Percentiles rank a stretch among this genome's conserved stretches.
Conservation (phyloP, 92 coral and sea anemone genomes). For the Meandrina meandrites region DNA sequence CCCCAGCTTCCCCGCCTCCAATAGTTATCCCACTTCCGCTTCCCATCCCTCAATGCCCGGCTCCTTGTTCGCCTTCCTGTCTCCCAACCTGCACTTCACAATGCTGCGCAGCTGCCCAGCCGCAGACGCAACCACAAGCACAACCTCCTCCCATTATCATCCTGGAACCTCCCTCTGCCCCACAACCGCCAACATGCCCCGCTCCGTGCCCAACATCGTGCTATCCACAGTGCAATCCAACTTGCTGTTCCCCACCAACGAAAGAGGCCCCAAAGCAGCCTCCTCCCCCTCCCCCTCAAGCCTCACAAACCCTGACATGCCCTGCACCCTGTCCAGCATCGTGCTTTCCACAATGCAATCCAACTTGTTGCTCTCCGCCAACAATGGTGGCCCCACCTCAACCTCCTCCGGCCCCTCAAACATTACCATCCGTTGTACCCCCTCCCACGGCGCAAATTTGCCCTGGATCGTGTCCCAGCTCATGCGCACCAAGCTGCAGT, state of each 20-base stretch:
- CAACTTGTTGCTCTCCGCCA: constrained; percentile 27
- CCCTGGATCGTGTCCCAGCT: constrained; percentile 67
- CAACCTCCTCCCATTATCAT: constrained; percentile 43
- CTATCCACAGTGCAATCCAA: constrained; percentile 28
- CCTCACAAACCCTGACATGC: constrained; percentile 14
- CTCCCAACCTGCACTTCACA: constrained; percentile 62
- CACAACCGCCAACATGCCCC: constrained; percentile 25
- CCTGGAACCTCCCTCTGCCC: constrained; percentile 34
- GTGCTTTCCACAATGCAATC: constrained; percentile 42
- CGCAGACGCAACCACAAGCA: constrained; percentile 9
- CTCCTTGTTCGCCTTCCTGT: constrained; percentile 62
- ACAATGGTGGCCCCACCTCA: constrained; percentile 11
- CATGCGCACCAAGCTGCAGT: constrained; percentile 84
- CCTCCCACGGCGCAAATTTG: constrained; percentile 40
- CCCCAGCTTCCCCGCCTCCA: constrained; percentile 24
- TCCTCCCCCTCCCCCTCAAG: constrained; percentile 12
- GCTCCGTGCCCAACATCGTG: constrained; percentile 32
- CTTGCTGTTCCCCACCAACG: constrained; percentile 21
- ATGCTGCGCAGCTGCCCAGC: constrained; percentile 48
- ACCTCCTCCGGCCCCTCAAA: constrained; percentile 8
- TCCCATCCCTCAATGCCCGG: constrained; percentile 57
- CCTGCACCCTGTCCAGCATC: constrained; percentile 44
- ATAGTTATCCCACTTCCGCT: constrained; percentile 44
- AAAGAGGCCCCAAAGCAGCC: constrained; percentile 4
- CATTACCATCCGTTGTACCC: constrained; percentile 11